A percentile compares a stretch with the other conserved stretches of the same genome.
Conservation (phyloP, 2,797 vertebrate genomes). For the Poeciliopsis turneri region DNA sequence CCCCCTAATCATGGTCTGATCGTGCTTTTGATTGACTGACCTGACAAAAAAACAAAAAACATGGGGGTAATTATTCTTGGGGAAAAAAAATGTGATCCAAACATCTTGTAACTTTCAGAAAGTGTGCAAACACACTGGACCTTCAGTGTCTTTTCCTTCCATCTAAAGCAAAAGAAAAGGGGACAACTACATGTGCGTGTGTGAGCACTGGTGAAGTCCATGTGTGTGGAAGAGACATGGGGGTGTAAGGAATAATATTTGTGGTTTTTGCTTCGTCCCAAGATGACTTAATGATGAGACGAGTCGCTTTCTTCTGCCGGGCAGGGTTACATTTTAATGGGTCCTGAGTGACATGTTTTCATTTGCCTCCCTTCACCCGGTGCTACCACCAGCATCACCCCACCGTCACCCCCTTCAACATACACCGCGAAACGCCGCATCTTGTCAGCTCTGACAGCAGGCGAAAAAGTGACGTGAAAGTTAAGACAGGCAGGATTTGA, state of each 20-base stretch:
- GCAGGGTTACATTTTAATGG: conserved; percentile 78
- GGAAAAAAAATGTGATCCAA: conserved; percentile 33
- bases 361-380: conserved; percentile 38
- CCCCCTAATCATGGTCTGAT: not conserved
- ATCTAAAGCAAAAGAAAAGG: conserved; percentile 45
- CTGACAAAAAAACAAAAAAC: not conserved
- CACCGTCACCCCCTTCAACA: conserved; percentile 47
- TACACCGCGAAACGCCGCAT: conserved; percentile 43
- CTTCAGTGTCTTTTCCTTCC: conserved; percentile 70
- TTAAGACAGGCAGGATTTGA: conserved; percentile 11
- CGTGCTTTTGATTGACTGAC: not conserved
- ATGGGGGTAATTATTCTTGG: not conserved
- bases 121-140: conserved; percentile 61
- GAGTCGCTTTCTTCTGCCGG: conserved; percentile 74
- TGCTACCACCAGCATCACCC: conserved; percentile 13
- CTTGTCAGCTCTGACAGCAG: conserved; percentile 40
- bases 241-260: conserved; percentile 79
- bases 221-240: conserved; percentile 7
- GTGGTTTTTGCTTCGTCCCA: conserved; percentile 70
- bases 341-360: conserved; percentile 79
- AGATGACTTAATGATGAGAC: conserved; percentile 83
- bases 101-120: conserved; percentile 57
- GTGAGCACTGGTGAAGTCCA: conserved; percentile 8
- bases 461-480: conserved; percentile 30
- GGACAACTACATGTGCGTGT: conserved; percentile 15